These are phyloP conservation scores for Drosophila rufa DNA, from an alignment of 1,140 invertebrate species.

Conservation along the genomic window DNA sequence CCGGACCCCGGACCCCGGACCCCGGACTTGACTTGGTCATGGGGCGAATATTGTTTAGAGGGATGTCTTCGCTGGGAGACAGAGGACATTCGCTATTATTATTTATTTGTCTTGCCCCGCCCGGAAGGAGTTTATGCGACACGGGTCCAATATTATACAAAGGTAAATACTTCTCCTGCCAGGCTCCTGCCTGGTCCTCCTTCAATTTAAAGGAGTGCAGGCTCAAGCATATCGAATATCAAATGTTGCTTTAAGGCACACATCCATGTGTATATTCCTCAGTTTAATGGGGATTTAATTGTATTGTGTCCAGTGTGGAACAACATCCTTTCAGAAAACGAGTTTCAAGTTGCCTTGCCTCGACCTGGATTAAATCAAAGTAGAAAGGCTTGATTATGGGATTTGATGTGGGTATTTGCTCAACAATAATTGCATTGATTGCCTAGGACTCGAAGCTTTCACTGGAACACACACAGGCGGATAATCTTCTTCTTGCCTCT, in stretches of 20 bases:
- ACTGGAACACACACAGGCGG: not conserved
- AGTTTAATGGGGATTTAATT: slow-evolving; percentile 14
- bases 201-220: slow-evolving; percentile 18
- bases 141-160: slow-evolving; percentile 22
- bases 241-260: not conserved
- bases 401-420: slow-evolving; percentile 9
- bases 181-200: not conserved
- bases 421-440: slow-evolving; percentile 20
- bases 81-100: slow-evolving; percentile 42
- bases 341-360: not conserved
- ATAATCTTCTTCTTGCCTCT: slow-evolving; percentile 8
- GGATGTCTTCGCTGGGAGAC: slow-evolving; percentile 27
- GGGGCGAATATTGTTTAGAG: slow-evolving; percentile 29
- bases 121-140: slow-evolving; percentile 13
- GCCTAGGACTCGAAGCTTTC: not conserved
- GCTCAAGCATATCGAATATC: slow-evolving; percentile 13
- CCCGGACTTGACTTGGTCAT: slow-evolving; percentile 9
- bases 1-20: no score
- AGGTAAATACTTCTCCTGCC: slow-evolving; percentile 27
- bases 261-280: no score
- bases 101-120: slow-evolving; percentile 39
- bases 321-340: no score
- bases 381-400: not conserved
- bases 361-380: not conserved
- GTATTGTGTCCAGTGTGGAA: not conserved